Base-by-base conservation (phyloP, 2,888 invertebrate genomes). In the Philereme vetulata region DNA sequence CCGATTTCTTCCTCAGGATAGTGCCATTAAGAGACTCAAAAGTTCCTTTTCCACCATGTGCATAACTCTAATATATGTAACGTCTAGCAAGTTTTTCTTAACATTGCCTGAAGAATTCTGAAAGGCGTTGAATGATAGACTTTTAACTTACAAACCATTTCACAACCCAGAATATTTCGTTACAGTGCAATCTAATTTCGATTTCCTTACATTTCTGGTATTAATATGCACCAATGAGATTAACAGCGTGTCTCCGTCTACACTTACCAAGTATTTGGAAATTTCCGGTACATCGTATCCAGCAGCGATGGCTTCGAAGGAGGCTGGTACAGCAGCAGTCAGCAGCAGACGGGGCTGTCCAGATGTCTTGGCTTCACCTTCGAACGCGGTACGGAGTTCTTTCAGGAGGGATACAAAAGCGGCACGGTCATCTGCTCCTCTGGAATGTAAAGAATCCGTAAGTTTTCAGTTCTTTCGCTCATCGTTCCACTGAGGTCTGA, bases 251-350 rank as follows among this genome's bases (percentile, higher is more conserved):
- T 21, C 21, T 21, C 21, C 21, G 21, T 21, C 4, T 36, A 11
- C 4, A 48, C 82, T 81, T 68, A 93, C 93, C 77, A 98, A 93
- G 80, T 97, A 98, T 89, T 98, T 98, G 4, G 97, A 96, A 68
- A 98, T 97, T 87, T 98, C 98, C 0, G 97, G 97, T 0, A 98
- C 98, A 74, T 98, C 98, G 74, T 98, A 98, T 5, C 98, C 98
- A 60, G 97, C 97, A 58, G 97, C 97, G 49, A 98, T 97, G 0
- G 98, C 98, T 89, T 98, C 98, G 67, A 97, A 97, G 32, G 97
- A 97, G 0, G 98, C 98, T 4, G 98, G 98, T 0, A 98, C 98
- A 0, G 98, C 98, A 3, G 98, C 98, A 0, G 97, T 96, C 4
- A 97, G 91, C 11, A 97, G 84, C 0, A 97, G 93, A 60, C 95